Evolutionary conservation across 53 echinoderm and acorn worm species (phyloP).

Genomic region (Pentamera pediparva): DNA sequence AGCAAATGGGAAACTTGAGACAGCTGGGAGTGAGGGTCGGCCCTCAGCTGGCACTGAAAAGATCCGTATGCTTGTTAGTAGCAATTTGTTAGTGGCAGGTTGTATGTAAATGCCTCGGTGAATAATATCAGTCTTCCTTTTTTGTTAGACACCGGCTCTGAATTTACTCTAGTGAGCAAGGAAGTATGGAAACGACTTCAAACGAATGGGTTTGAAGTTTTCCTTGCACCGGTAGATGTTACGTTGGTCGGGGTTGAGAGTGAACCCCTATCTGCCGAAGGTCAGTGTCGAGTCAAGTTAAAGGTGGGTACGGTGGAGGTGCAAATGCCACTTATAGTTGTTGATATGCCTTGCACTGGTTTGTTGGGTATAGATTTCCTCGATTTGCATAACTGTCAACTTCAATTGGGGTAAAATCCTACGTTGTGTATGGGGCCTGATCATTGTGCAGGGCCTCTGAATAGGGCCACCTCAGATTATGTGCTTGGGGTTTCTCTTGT

Average conservation of each 20-base stretch:
- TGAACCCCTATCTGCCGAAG: background rate
- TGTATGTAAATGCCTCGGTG: constrained; percentile 1
- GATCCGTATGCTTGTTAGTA: background rate
- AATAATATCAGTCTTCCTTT: constrained; percentile 8
- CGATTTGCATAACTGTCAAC: background rate
- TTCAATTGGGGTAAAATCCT: background rate
- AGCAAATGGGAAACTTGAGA: background rate
- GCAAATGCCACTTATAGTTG: background rate
- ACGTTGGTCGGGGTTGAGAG: background rate
- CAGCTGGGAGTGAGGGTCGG: constrained; percentile 4
- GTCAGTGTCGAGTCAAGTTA: background rate
- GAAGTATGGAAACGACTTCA: background rate
- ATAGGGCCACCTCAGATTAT: background rate
- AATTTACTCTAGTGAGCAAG: background rate
- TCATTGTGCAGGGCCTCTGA: background rate
- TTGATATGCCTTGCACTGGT: background rate
- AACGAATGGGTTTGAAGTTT: constrained; percentile 1
- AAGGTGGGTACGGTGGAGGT: background rate
- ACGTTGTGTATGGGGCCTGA: background rate
- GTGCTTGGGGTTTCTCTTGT: background rate
- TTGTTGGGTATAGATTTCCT: background rate
- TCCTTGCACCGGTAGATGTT: background rate
- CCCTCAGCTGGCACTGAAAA: background rate
- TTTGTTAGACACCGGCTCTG: constrained; percentile 9
- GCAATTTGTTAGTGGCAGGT: background rate